These are phyloP conservation scores for Triplophysa rosa DNA, from an alignment of 2,113 vertebrate genomes.

Conservation along the genomic window DNA sequence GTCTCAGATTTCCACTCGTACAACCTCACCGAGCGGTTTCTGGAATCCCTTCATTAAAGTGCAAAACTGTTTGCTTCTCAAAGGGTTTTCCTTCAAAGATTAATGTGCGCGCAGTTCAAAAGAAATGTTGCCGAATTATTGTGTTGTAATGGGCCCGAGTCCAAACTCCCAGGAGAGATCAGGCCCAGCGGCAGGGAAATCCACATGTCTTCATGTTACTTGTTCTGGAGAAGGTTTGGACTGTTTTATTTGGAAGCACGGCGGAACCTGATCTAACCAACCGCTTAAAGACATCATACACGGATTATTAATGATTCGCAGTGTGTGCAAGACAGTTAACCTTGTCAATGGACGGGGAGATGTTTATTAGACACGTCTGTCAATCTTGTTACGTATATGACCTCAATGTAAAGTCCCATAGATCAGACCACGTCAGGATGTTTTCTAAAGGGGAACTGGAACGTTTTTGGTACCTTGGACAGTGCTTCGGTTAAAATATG, in stretches of 20 bases:
- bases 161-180: constrained; percentile 9
- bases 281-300: not conserved
- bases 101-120: constrained; percentile 1
- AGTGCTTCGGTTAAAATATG: not conserved
- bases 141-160: constrained; percentile 22
- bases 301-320: not conserved
- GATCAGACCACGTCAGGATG: not conserved
- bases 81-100: constrained; percentile 26
- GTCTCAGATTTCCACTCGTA: not conserved
- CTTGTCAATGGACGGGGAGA: not conserved
- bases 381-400: not conserved
- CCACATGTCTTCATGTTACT: not conserved
- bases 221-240: not conserved
- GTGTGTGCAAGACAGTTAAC: constrained; percentile 23
- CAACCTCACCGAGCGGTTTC: not conserved
- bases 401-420: not conserved
- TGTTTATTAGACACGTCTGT: not conserved
- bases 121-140: constrained; percentile 10
- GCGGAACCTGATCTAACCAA: not conserved
- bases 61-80: not conserved
- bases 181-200: not conserved
- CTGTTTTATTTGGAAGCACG: constrained; percentile 36
- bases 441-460: not conserved
- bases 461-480: not conserved
- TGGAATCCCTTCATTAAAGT: not conserved